Evolutionary conservation across 2,888 invertebrate species (phyloP).

Genomic region (Empis stercorea): DNA sequence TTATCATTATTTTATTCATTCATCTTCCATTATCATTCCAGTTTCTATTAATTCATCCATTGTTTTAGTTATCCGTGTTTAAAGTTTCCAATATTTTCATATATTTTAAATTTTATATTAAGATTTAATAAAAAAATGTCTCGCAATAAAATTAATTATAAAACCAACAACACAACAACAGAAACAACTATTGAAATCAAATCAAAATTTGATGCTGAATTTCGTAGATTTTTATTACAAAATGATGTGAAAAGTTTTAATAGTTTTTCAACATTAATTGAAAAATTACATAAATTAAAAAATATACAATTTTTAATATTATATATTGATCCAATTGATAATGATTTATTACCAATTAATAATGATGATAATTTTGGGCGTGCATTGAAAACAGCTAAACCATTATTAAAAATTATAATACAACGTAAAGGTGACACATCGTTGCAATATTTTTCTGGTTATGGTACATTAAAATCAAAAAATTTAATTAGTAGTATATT

Average conservation of each 20-base stretch:
- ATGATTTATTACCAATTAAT: conserved; percentile 94
- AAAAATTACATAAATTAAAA: conserved; percentile 70
- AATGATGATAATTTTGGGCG: conserved; percentile 95
- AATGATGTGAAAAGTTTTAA: conserved; percentile 62
- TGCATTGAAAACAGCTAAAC: conserved; percentile 76
- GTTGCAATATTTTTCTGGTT: conserved; percentile 85
- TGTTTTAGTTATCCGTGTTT: no score
- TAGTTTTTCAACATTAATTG: conserved; percentile 69
- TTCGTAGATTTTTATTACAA: conserved; percentile 71
- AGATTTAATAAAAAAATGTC: neutral
- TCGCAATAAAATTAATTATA: neutral
- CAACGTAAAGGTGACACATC: conserved; percentile 94
- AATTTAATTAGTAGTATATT: conserved; percentile 71
- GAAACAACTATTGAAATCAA: neutral
- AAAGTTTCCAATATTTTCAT: no score
- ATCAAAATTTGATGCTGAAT: conserved; percentile 94
- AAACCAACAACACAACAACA: neutral
- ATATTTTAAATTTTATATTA: no score
- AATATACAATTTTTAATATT: conserved; percentile 85
- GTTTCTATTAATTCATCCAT: no score
- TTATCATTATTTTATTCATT: no score
- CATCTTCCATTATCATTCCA: no score
- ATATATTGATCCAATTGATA: conserved; percentile 89
- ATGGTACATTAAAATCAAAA: conserved; percentile 73
- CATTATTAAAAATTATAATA: conserved; percentile 75